Base-by-base conservation (phyloP, 2,113 vertebrate genomes). In the Caranx ignobilis region DNA sequence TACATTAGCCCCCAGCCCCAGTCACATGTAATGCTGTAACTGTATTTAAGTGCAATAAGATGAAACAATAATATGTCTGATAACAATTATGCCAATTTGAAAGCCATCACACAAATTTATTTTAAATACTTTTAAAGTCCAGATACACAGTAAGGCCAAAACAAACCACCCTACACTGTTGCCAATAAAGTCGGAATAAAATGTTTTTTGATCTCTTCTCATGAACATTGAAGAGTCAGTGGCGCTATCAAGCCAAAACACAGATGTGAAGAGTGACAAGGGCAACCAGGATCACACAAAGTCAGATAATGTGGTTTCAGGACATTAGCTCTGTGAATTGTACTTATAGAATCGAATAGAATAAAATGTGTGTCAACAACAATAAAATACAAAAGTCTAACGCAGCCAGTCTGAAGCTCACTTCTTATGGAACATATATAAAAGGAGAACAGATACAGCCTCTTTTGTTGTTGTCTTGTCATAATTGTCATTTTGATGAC, bases 1-100 rank as follows among this genome's bases (percentile, higher is more conserved):
- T 62, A 86, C 74, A 83, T 83, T 87, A 91, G 84, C 72, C 71
- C 65, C 71, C 59, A 78, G 63, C 91, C 73, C 18, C 37, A 71
- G 43, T 43, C 63, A 68, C 75, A 60, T 67, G 71, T 16, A 75
- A 65, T 57, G 12, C 37, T 88, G 39, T n/a, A 35, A 72, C 7
- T 43, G 60, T 26, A 73, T 35, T 15, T 62, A 66, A 68, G 10
- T 50, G 67, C 78, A 83, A 71, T 47, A 85, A 50, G n/a, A 73
- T 55, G 37, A 72, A 62, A 52, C 26, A 26, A 26, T 26, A 26
- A 26, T 26, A 26, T 26, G 26, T 26, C 26, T 26, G 76, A 77
- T 12, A 54, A 70, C 3, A 11, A n/a, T 55, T 72, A 15, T 47
- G 52, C 8, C 13, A 63, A 5, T 47, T 54, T 48, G 16, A 55